Conservation (phyloP, 1,140 invertebrate species). For the Trichonephila clavipes region DNA sequence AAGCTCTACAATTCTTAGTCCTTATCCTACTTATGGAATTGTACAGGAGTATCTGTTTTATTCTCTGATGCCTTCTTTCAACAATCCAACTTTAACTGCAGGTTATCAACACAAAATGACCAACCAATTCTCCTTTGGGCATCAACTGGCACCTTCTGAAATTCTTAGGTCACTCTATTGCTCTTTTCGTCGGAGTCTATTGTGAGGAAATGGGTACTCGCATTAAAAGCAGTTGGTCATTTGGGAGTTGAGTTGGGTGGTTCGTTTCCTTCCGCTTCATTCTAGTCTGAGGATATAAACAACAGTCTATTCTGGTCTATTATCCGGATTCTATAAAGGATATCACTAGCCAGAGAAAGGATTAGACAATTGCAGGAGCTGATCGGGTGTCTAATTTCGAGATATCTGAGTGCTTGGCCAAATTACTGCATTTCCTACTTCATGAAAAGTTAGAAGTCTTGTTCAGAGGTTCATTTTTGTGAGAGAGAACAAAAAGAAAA, state of each 20-base stretch:
- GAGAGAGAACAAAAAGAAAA: background rate
- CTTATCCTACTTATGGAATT: too few relatives aligned
- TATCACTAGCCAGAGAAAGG: background rate
- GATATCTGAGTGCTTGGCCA: background rate
- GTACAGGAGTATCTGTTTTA: background rate
- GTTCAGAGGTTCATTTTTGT: background rate
- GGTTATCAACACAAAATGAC: slow-evolving; percentile 35
- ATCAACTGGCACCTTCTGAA: background rate
- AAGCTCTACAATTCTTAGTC: too few relatives aligned
- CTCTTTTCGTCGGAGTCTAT: background rate
- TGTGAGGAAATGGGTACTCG: background rate
- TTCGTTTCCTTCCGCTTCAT: slow-evolving; percentile 28
- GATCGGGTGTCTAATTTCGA: slow-evolving; percentile 50
- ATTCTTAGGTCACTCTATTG: background rate
- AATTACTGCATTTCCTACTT: slow-evolving; percentile 10
- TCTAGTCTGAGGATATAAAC: slow-evolving; percentile 23
- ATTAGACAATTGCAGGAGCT: slow-evolving; percentile 37
- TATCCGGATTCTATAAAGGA: slow-evolving; percentile 46
- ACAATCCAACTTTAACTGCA: background rate
- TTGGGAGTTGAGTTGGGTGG: background rate
- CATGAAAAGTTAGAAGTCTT: background rate
- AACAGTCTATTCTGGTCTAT: slow-evolving; percentile 15
- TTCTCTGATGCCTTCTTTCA: background rate
- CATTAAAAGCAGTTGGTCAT: slow-evolving; percentile 30
- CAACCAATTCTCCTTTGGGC: background rate